Evolutionary conservation across 1,140 invertebrate genomes (phyloP).

Genomic region (Drosophila baimaii): DNA sequence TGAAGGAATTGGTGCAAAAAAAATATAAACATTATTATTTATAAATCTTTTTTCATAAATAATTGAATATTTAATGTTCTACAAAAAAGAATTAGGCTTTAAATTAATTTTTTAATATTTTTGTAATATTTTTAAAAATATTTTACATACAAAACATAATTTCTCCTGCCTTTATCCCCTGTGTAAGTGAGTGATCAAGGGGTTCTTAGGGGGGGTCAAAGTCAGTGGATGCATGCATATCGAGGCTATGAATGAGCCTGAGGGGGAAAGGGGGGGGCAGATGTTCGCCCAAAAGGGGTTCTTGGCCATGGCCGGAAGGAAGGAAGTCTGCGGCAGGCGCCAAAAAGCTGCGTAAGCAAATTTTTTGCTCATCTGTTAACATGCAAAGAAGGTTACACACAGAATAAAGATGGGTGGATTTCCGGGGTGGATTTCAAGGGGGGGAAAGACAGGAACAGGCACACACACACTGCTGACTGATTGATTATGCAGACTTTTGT

Average conservation of each 20-base stretch:
- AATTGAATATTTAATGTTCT: too few species aligned
- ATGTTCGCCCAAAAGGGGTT: neutral
- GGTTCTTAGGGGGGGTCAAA: conserved; percentile 4
- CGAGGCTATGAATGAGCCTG: neutral
- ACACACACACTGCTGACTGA: conserved; percentile 51
- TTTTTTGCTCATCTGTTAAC: conserved; percentile 48
- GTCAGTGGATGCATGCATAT: conserved; percentile 7
- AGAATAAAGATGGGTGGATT: conserved; percentile 19
- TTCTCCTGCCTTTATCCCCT: too few species aligned
- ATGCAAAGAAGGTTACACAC: conserved; percentile 48
- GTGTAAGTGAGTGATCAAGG: conserved; percentile 25
- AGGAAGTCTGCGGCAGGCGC: conserved; percentile 65
- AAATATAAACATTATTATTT: too few species aligned
- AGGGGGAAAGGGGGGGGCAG: too few species aligned
- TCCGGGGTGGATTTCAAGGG: conserved; percentile 1
- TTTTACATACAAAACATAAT: neutral
- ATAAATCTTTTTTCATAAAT: too few species aligned
- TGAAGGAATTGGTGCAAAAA: too few species aligned
- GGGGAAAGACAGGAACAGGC: neutral
- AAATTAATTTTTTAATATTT: neutral
- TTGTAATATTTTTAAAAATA: neutral
- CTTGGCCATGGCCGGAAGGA: conserved; percentile 57
- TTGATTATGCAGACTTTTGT: conserved; percentile 83
- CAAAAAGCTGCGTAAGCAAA: conserved; percentile 76
- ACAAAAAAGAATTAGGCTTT: too few species aligned